phyloP scores from a whole-genome alignment of 2,113 vertebrate species.

The Nyctereutes procyonoides region DNA sequence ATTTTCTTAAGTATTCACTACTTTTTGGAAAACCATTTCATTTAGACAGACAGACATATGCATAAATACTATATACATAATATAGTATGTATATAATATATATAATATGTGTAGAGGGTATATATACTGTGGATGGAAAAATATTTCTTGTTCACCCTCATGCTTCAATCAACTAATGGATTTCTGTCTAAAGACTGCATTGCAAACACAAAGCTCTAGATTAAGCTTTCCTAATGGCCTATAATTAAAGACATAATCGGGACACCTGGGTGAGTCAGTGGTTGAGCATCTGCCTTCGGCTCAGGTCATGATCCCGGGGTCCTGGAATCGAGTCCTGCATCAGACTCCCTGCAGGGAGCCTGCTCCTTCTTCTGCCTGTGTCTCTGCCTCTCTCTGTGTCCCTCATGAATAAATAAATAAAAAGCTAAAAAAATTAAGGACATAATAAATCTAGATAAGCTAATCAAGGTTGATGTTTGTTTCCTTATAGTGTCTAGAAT shows the following conservation, averaged over 20 bases:
- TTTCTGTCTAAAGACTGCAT: neutral
- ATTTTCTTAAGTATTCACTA: constrained; percentile 10
- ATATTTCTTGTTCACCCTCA: neutral
- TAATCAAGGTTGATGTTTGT: neutral
- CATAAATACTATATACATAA: neutral
- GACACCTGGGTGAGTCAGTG: too few relatives aligned
- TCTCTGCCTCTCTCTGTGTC: too few relatives aligned
- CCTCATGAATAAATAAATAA: too few relatives aligned
- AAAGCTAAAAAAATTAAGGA: neutral
- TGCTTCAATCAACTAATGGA: neutral
- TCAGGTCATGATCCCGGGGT: too few relatives aligned
- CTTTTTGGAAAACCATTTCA: constrained; percentile 9
- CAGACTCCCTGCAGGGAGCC: too few relatives aligned
- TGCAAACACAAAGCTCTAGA: constrained; percentile 25
- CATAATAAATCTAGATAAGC: neutral
- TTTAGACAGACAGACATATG: neutral
- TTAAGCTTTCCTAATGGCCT: constrained; percentile 1
- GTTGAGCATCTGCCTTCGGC: too few relatives aligned
- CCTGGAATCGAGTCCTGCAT: too few relatives aligned
- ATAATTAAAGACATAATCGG: constrained; percentile 27
- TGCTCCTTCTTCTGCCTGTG: too few relatives aligned
- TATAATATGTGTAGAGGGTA: neutral
- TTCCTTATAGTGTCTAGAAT: neutral
- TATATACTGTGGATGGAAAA: neutral
- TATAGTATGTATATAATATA: neutral